These are phyloP conservation scores for Plutella xylostella DNA, from an alignment of 2,888 invertebrate genomes.

Conservation along the genomic window DNA sequence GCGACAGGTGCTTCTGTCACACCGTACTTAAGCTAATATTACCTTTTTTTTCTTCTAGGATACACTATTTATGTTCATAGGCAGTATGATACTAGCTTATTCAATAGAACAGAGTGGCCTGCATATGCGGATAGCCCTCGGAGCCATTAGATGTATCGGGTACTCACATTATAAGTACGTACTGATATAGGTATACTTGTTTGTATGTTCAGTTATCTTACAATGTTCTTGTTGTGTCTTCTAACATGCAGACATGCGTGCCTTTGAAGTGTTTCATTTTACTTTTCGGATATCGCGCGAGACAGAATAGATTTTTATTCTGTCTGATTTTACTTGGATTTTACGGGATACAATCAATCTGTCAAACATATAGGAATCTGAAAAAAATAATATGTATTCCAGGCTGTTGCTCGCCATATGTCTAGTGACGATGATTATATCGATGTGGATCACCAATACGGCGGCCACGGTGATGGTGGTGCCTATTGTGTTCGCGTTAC, in stretches of 20 bases:
- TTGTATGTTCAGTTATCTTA: too few species aligned
- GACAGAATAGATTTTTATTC: too few species aligned
- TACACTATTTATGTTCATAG: conserved; percentile 47
- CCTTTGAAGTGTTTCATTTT: too few species aligned
- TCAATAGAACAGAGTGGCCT: conserved; percentile 53
- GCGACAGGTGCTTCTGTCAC: too few species aligned
- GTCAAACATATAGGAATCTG: too few species aligned
- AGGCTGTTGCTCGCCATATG: conserved; percentile 84
- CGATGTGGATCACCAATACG: conserved; percentile 96
- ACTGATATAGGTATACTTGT: too few species aligned
- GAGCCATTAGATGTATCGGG: conserved; percentile 40
- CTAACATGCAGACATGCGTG: too few species aligned
- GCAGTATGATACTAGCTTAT: conserved; percentile 44
- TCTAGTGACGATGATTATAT: conserved; percentile 87
- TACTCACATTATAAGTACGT: conserved; percentile 48
- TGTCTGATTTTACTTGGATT: too few species aligned
- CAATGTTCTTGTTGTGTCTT: too few species aligned
- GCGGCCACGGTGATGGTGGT: conserved; percentile 94
- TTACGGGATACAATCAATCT: too few species aligned
- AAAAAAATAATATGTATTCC: too few species aligned
- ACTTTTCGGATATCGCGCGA: too few species aligned
- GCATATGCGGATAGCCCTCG: conserved; percentile 45
- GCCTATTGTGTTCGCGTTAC: conserved; percentile 84
- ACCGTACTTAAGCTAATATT: neutral
- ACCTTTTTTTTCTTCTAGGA: conserved; percentile 27